phyloP scores from a whole-genome alignment of 2,797 vertebrate species.

The Nannoperca obscura region DNA sequence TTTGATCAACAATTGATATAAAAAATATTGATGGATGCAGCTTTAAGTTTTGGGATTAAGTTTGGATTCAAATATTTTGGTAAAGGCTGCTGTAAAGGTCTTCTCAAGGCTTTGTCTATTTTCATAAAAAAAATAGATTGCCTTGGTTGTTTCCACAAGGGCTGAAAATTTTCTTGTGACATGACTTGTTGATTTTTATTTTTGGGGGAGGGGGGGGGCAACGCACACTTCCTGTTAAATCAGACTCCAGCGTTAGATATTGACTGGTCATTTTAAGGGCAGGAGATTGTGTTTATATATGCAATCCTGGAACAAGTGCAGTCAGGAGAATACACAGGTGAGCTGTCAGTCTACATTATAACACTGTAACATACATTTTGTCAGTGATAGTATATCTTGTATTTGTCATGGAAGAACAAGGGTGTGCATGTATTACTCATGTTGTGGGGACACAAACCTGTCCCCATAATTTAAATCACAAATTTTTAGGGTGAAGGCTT shows the following conservation, averaged over 20 bases:
- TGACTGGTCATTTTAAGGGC: conserved; percentile 8
- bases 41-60: background rate
- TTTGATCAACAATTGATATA: background rate
- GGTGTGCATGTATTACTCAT: background rate
- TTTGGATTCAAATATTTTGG: background rate
- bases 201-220: background rate
- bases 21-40: background rate
- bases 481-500: no score
- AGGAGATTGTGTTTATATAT: conserved; percentile 1
- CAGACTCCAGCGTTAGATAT: background rate
- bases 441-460: no score
- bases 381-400: conserved; percentile 8
- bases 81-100: background rate
- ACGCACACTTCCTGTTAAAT: background rate
- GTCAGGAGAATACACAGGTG: conserved; percentile 16
- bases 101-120: background rate
- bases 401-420: background rate
- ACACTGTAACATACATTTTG: conserved; percentile 14
- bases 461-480: no score
- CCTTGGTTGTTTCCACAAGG: background rate
- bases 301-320: conserved; percentile 2
- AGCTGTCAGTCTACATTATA: conserved; percentile 22
- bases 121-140: background rate
- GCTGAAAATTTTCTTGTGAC: no score
- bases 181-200: background rate